Conservation (phyloP, 2,797 vertebrate species). For the Odontamblyopus lacepedii region DNA sequence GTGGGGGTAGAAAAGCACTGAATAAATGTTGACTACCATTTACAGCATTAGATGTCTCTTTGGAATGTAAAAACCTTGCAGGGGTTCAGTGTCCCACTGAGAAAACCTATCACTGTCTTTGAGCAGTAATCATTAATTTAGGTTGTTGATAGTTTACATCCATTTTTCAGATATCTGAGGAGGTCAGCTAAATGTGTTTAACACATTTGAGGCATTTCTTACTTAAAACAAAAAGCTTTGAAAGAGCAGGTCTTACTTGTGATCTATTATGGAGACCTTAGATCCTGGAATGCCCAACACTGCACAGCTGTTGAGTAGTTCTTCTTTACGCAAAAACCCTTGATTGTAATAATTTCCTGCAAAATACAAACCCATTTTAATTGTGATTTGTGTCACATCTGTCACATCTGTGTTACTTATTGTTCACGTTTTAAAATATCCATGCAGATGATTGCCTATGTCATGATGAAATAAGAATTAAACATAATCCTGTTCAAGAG, state of each 20-base stretch:
- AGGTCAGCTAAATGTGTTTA: conserved; percentile 1
- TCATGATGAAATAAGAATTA: too few relatives aligned
- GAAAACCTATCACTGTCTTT: conserved; percentile 8
- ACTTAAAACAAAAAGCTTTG: not conserved
- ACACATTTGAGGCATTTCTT: not conserved
- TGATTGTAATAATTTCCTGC: conserved; percentile 93
- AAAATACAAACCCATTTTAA: conserved; percentile 40
- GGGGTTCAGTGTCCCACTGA: conserved; percentile 10
- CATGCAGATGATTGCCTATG: not conserved
- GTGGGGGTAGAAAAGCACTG: too few relatives aligned
- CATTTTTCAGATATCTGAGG: not conserved
- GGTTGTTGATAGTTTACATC: not conserved
- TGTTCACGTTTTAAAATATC: too few relatives aligned
- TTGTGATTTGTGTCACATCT: not conserved
- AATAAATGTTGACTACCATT: too few relatives aligned
- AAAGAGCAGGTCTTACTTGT: conserved; percentile 81
- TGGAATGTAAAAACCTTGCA: not conserved
- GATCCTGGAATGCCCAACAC: conserved; percentile 87
- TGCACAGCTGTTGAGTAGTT: conserved; percentile 88
- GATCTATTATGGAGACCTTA: conserved; percentile 82
- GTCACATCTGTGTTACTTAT: not conserved
- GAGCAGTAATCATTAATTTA: conserved; percentile 43
- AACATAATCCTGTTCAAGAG: too few relatives aligned
- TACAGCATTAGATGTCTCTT: too few relatives aligned
- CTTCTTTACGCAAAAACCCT: conserved; percentile 87